Evolutionary conservation across 2,888 invertebrate species (phyloP), one percentile per base, ranked within the genome.

Genomic region (Chaetoderma sp.): DNA sequence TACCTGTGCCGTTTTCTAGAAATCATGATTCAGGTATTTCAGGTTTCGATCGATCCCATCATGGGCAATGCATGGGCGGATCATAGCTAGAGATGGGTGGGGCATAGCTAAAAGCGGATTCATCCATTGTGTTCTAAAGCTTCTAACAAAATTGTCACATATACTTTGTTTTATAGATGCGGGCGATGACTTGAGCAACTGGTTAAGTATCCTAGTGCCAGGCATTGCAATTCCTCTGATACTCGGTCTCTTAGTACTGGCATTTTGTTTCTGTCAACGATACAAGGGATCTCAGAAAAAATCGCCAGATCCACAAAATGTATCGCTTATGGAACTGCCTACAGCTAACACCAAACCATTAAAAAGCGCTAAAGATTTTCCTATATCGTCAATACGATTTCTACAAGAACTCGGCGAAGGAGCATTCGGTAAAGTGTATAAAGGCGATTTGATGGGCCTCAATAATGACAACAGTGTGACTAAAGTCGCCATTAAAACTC

Each of bases 391-490:
- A 85, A 93, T 86, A 58, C 77, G 80, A 52, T 83, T 83, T 72
- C 55, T 79, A 63, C 79, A 84, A 67, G 83, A 85, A 64, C 71
- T 86, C 16, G 85, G 86, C 13, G 84, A 83, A 66, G 85, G 98
- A 13, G 96, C 96, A 32, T 98, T 97, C 86, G 98, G 98, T 87
- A 96, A 95, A 89, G 97, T 98, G 0, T 98, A 95, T 86, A 96
- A 96, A 88, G 98, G 97, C 0, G 95, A 96, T 84, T 88, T 97
- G 60, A 88, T 90, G 27, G 86, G 86, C 10, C 71, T 83, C 54
- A 80, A 79, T 66, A 82, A 83, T 1, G 84, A 82, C 56, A 80
- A 78, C 66, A 78, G 74, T 21, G 73, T 82, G 8, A 91, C 91
- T 67, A 93, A 92, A 86, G 95, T 97, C 0, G 96, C 96, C 18